Percentiles rank a stretch among this genome's conserved stretches.
Conservation (phyloP, 2,113 vertebrate genomes). For the Lanius ludovicianus region DNA sequence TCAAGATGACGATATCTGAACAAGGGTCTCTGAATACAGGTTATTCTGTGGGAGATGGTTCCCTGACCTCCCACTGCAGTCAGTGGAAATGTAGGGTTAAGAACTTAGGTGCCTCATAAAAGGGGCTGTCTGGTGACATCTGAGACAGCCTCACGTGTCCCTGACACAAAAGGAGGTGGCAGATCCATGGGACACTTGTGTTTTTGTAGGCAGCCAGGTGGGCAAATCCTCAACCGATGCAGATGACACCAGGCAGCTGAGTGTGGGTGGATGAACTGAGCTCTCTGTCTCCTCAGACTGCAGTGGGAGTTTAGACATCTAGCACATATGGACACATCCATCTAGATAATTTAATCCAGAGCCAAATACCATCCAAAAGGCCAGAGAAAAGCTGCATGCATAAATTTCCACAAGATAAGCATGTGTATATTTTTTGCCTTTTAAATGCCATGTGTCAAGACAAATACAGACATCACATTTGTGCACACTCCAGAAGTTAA, state of each 20-base stretch:
- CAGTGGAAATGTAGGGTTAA: neutral
- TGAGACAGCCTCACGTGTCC: neutral
- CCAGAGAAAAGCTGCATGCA: neutral
- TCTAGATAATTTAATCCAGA: neutral
- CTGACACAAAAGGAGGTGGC: neutral
- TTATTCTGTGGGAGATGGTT: neutral
- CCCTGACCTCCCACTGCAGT: neutral
- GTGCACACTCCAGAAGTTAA: neutral
- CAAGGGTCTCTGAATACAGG: rapidly evolving
- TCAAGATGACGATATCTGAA: neutral
- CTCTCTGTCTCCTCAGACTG: neutral
- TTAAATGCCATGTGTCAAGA: neutral
- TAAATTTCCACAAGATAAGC: neutral
- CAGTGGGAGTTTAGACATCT: neutral
- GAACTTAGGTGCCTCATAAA: neutral
- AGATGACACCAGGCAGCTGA: neutral
- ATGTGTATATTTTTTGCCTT: neutral
- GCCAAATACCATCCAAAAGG: neutral
- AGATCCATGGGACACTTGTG: neutral
- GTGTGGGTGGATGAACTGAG: neutral
- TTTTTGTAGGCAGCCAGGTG: neutral
- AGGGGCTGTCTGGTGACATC: neutral
- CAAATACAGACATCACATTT: neutral
- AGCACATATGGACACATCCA: neutral
- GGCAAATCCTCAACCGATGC: neutral